Conservation (phyloP, 2,888 invertebrate genomes). For the Lasius platythorax region DNA sequence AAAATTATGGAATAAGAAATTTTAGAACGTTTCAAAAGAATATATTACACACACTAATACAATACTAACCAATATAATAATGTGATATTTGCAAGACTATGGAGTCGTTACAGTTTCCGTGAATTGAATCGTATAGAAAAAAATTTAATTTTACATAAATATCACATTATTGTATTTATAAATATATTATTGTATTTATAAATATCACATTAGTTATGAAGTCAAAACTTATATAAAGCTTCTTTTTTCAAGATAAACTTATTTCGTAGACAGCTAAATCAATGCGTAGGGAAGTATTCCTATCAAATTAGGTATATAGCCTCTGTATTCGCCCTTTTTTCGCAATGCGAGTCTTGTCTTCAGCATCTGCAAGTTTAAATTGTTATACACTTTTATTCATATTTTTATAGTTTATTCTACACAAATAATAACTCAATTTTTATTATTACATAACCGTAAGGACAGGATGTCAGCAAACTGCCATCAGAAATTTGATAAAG, state of each 20-base stretch:
- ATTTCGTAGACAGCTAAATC: constrained; percentile 98
- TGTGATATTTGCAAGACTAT: too few species aligned
- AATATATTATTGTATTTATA: too few species aligned
- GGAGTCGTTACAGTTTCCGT: too few species aligned
- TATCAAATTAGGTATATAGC: constrained; percentile 91
- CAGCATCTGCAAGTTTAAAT: constrained; percentile 89
- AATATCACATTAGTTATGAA: background rate
- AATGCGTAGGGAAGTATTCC: constrained; percentile 99
- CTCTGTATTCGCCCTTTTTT: constrained; percentile 93
- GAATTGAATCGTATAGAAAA: background rate
- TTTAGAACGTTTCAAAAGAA: too few species aligned
- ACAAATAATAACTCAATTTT: background rate
- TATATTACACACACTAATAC: too few species aligned
- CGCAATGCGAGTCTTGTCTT: constrained; percentile 96
- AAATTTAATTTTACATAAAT: background rate
- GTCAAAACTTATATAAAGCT: background rate
- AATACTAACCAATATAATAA: too few species aligned
- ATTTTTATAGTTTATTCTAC: background rate
- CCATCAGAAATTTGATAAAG: too few species aligned
- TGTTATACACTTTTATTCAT: background rate
- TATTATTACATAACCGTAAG: too few species aligned
- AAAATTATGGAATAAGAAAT: too few species aligned
- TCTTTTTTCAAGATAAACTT: constrained; percentile 55
- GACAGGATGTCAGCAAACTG: too few species aligned
- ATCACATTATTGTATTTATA: background rate